Base-by-base conservation (phyloP, 2,888 invertebrate species). In the Dione vanillae region DNA sequence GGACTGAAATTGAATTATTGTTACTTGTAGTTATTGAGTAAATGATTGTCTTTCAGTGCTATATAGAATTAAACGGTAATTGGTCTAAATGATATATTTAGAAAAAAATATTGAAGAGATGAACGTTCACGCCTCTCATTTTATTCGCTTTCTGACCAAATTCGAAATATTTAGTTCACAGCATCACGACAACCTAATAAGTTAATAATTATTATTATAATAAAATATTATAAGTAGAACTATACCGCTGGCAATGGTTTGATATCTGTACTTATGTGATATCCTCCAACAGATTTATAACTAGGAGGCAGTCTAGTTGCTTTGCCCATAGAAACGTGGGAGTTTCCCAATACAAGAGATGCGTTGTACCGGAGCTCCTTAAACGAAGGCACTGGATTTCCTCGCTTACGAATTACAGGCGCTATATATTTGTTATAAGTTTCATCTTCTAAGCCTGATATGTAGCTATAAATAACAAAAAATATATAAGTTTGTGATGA, bases 291-390 rank as follows among this genome's bases (percentile, higher is more conserved):
- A 3, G 79, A 67, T 65, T 83, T 86, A 68, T 85, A 89, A 58
- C 77, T 85, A 61, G 84, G 86, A 0, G 90, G 90, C 8, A 89
- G 49, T 2, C 79, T 76, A 0, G 77, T 68, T 1, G 83, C 73
- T 11, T 68, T 73, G 7, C 86, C 85, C 2, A 83, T 68, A 0
- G 86, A 86, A 0, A 83, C 78, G 47, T 90, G 85, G 0, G 90
- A 86, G 69, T 89, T 90, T 2, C 84, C 85, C 5, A 91, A 74
- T 41, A 88, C 75, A 37, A 91, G 70, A 0, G 90, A 89, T 0
- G 79, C 86, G 35, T 89, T 89, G 68, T 80, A 82, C 40, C 77
- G 65, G 1, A 51, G 37, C 20, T 40, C 47, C 10, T 61, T 67
- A 37, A 71, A 66, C 7, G 65, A 11, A 0, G 65, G 66, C 11